Evolutionary conservation across 1,140 invertebrate genomes (phyloP).

Genomic region (Drosophila orena): DNA sequence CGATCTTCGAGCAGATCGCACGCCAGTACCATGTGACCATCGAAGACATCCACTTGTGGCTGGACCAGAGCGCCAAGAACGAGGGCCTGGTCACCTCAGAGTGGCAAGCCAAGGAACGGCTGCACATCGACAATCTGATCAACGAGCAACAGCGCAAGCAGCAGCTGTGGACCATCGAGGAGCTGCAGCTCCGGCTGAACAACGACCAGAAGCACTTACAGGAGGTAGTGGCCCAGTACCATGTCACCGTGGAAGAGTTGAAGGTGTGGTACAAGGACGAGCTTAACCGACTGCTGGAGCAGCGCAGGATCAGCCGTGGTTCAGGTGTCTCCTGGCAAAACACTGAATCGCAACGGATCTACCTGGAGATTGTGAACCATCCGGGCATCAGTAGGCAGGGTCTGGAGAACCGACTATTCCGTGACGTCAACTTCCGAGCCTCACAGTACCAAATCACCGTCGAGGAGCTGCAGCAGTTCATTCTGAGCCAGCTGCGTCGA

Average conservation of each 20-base stretch:
- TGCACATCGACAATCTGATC: conserved; percentile 68
- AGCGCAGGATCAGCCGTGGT: conserved; percentile 50
- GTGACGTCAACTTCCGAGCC: conserved; percentile 28
- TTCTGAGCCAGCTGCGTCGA: conserved; percentile 56
- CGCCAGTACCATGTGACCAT: conserved; percentile 69
- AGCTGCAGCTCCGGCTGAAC: conserved; percentile 55
- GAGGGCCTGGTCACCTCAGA: conserved; percentile 54
- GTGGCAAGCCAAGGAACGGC: conserved; percentile 64
- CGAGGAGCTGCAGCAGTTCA: conserved; percentile 65
- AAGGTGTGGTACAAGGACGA: conserved; percentile 70
- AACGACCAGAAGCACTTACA: conserved; percentile 65
- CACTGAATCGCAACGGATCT: conserved; percentile 62
- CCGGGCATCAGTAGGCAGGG: conserved; percentile 31
- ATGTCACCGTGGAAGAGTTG: conserved; percentile 66
- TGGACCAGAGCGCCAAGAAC: conserved; percentile 50
- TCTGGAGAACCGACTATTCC: conserved; percentile 53
- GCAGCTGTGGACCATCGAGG: conserved; percentile 74
- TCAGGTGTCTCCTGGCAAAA: conserved; percentile 56
- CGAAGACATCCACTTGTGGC: conserved; percentile 71
- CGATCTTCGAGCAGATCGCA: conserved; percentile 60
- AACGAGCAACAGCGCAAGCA: conserved; percentile 64
- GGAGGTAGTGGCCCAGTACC: conserved; percentile 62
- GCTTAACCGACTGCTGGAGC: conserved; percentile 58
- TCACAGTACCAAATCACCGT: conserved; percentile 58
- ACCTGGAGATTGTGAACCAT: conserved; percentile 45